These are phyloP conservation scores for Columbina picui DNA, from an alignment of 2,113 vertebrate species.

Conservation along the genomic window DNA sequence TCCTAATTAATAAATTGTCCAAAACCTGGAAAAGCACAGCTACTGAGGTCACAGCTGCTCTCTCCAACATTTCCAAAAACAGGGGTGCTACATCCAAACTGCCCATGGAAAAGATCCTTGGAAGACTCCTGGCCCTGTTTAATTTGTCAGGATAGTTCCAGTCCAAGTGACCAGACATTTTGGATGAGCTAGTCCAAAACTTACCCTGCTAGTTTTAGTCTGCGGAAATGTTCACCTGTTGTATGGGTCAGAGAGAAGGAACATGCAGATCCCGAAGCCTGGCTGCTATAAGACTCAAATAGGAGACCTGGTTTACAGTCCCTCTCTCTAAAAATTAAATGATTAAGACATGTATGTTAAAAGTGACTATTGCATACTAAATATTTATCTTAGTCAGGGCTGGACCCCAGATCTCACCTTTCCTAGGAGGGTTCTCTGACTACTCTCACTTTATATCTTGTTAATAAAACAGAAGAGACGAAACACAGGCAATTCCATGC, in stretches of 20 bases:
- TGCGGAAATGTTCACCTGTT: not conserved
- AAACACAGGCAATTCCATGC: not conserved
- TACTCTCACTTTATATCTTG: not conserved
- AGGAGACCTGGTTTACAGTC: not conserved
- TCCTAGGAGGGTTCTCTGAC: not conserved
- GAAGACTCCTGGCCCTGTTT: not conserved
- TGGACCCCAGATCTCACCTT: not conserved
- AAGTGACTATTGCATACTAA: not conserved
- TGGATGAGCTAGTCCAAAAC: not conserved
- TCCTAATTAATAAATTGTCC: not conserved
- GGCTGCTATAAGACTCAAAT: not conserved
- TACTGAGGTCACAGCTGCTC: not conserved
- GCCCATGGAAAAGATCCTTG: not conserved
- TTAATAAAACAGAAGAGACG: not conserved
- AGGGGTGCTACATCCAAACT: not conserved
- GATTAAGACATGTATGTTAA: not conserved
- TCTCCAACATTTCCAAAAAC: not conserved
- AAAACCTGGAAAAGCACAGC: not conserved
- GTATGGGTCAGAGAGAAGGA: not conserved
- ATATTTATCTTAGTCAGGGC: not conserved
- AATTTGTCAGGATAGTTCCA: not conserved
- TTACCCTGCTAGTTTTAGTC: not conserved
- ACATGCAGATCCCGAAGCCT: not conserved
- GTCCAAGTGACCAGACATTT: not conserved
- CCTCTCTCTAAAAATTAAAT: not conserved